Evolutionary conservation across 2,797 vertebrate genomes (phyloP), one percentile per base, ranked within the genome.

Genomic region (Bradypodion pumilum): DNA sequence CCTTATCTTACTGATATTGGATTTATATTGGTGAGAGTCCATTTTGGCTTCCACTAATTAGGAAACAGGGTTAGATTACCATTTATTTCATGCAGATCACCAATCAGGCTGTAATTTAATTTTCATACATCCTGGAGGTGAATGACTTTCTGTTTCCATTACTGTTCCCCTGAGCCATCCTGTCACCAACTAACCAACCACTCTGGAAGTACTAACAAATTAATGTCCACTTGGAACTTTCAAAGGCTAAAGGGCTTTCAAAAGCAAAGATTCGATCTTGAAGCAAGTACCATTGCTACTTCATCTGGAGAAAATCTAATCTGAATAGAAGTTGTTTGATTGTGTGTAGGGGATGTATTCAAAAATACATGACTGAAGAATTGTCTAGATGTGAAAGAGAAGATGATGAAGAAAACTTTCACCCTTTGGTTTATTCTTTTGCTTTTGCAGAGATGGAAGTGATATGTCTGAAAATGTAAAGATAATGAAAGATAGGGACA

Each of bases 171-270:
- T 82, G 81, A n/a, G 27, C 74, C 70, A 72, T 23, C 75, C 85
- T 89, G 89, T 90, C 90, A 86, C 90, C 88, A 83, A 35, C 87
- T 86, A 80, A 85, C 79, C 85, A 77, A 87, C 84, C 70, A 82
- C 62, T 81, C 60, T 91, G 87, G 75, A 90, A 74, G 86, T 9
- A 85, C 73, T 85, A 85, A 92, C 87, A 82, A 80, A 82, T 90
- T 92, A 91, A 93, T 79, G 77, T 85, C 82, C 83, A 82, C 70
- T 89, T 90, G 37, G 86, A 87, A 85, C 81, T 49, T 88, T 90
- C 81, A 92, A 85, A 82, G 44, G 25, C 77, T 65, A 77, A 70
- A 82, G 66, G 66, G 63, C 75, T 89, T 81, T 56, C 15, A 66
- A 59, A 65, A 76, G 21, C 6, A 74, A 75, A 32, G 16, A 52